Evolutionary conservation across 2,113 vertebrate genomes (phyloP), one percentile per base, ranked within the genome.

Genomic region (Cathartes aura): DNA sequence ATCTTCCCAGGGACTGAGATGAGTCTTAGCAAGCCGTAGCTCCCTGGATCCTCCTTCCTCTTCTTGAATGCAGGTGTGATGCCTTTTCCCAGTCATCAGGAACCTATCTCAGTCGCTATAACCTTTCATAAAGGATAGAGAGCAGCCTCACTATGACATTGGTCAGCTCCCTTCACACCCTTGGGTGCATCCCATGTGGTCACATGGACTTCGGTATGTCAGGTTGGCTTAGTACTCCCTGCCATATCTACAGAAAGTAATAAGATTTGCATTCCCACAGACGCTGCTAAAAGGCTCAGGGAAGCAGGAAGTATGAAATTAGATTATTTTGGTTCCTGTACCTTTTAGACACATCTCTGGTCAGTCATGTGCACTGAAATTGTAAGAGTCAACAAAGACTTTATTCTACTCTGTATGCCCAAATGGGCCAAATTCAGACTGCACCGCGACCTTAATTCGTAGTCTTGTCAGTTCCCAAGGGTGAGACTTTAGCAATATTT

Each of bases 161-260:
- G 0, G 19, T 47, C n/a, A 32, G 22, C 38, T 85, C 36, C 53
- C 27, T 29, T 71, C 40, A 38, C 53, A 60, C 20, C 21, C 38
- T 48, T 38, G 71, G 45, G 30, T 48, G 32, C 42, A 47, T 21
- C 38, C 52, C 15, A 19, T 8, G 34, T 24, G 43, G 62, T 68
- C 38, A 32, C 24, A 11, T 14, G 34, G 42, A 55, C 59, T 62
- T 76, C 0, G 0, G 13, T 68, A 32, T 21, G 42, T 68, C 79
- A 68, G 27, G 11, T 6, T 68, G 53, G 27, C 15, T 76, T 72
- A 40, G 42, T 40, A 22, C 16, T 55, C 13, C 43, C 26, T 43
- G 22, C 5, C 0, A 0, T 42, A 70, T 63, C 42, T 38, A 55
- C 27, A 72, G 47, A 56, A 73, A 76, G 32, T 26, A 60, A 0